Evolutionary conservation across 2,888 invertebrate genomes (phyloP), one percentile per base, ranked within the genome.

Genomic region (Chelonus formosanus): DNA sequence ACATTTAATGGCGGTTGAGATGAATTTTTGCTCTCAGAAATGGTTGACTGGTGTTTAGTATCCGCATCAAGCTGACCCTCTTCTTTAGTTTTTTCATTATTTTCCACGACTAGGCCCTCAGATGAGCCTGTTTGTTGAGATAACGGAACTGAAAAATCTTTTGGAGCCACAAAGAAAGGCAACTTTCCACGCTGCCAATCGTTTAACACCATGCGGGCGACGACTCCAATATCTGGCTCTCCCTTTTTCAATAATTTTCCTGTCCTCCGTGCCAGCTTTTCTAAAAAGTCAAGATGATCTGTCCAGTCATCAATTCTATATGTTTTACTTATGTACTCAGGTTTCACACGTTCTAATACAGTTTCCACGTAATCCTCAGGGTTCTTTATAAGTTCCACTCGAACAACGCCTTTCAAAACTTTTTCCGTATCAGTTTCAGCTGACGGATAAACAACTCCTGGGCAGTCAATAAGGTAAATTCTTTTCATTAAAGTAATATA

Each of bases 151-250:
- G 20, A 55, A 40, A 45, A 65, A 4, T 58, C 61, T 6, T 48
- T 10, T 74, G 98, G 98, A 54, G 91, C 88, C 3, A 95, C 91
- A 86, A 95, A 99, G 85, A 94, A 98, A 0, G 98, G 98, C 62
- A 99, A 85, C 85, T 96, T 97, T 4, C 99, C 99, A 78, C 99
- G 89, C 85, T 99, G 98, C 94, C 97, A 99, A 84, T 99, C 99
- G 86, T 99, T 99, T 3, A 99, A 88, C 6, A 99, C 90, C 94
- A 97, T 97, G 83, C 93, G 92, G 0, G 99, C 92, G 1, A 93
- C 93, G 68, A 93, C 93, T 57, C 89, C 86, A 31, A 97, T 86
- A 85, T 99, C 97, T 6, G 99, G 96, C 81, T 99, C 98, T n/a
- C 97, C 99, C 75, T 96, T 96, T 84, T 97, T 98, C 6, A 97